These are phyloP conservation scores for Scaptomyza cyrtandrae DNA, from an alignment of 2,888 invertebrate genomes.

Conservation along the genomic window DNA sequence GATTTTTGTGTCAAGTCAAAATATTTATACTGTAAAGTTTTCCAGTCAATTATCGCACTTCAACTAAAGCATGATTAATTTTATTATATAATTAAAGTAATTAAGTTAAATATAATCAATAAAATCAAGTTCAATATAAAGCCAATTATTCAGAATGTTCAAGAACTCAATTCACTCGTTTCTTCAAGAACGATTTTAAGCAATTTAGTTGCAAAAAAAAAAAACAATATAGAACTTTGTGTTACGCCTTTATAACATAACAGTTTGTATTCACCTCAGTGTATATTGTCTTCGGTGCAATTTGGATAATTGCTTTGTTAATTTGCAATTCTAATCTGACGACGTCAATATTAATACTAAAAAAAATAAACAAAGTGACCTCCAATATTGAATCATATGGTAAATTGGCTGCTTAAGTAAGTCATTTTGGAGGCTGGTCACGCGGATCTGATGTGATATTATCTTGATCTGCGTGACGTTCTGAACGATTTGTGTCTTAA, in stretches of 20 bases:
- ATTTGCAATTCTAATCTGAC: constrained; percentile 60
- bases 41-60: too few species aligned
- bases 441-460: constrained; percentile 30
- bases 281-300: constrained; percentile 10
- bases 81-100: too few species aligned
- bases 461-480: constrained; percentile 55
- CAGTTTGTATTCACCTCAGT: constrained; percentile 5
- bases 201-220: not conserved
- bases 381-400: constrained; percentile 30
- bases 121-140: too few species aligned
- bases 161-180: too few species aligned
- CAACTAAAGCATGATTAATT: too few species aligned
- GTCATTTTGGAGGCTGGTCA: constrained; percentile 44
- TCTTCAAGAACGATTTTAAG: not conserved
- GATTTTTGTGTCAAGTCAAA: too few species aligned
- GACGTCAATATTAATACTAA: constrained; percentile 35
- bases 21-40: too few species aligned
- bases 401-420: constrained; percentile 31
- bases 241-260: not conserved
- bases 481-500: constrained; percentile 18
- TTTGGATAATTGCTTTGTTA: constrained; percentile 6
- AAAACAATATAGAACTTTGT: not conserved
- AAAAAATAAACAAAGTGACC: constrained; percentile 31
- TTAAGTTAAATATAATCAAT: too few species aligned
- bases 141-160: too few species aligned